These are phyloP conservation scores for Trichopria drosophilae DNA, from an alignment of 2,888 invertebrate genomes.

Conservation along the genomic window DNA sequence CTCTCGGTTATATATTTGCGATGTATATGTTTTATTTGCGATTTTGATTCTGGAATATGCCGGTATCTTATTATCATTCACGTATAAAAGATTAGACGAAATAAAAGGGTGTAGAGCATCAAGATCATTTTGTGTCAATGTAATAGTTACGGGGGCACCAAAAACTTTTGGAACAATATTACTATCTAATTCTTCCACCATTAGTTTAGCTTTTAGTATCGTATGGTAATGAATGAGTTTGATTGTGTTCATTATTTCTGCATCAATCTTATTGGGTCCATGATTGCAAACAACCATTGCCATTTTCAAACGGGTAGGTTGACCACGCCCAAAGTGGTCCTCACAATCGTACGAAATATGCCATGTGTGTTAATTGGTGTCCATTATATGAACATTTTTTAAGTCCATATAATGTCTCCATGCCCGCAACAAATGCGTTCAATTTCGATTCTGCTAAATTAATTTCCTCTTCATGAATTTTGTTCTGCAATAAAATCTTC, in stretches of 20 bases:
- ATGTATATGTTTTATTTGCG: neutral
- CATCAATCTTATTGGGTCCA: conserved; percentile 6
- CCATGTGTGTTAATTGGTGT: too few species aligned
- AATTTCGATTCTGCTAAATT: conserved; percentile 1
- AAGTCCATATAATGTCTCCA: too few species aligned
- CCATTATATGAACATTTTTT: too few species aligned
- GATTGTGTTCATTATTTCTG: conserved; percentile 16
- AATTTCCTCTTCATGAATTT: conserved; percentile 7
- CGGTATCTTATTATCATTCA: neutral
- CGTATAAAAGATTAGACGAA: too few species aligned
- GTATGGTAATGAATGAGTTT: conserved; percentile 9
- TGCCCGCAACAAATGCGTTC: conserved; percentile 2
- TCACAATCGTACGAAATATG: conserved; percentile 12
- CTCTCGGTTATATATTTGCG: conserved; percentile 3
- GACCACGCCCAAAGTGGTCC: conserved; percentile 24
- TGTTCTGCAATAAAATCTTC: conserved; percentile 5
- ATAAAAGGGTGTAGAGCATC: too few species aligned
- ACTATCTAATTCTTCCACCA: neutral
- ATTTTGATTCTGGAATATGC: neutral
- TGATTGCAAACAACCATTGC: conserved; percentile 16
- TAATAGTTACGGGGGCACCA: too few species aligned
- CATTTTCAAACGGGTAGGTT: conserved; percentile 23
- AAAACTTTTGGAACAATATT: too few species aligned
- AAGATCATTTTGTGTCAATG: too few species aligned
- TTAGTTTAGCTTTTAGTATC: conserved; percentile 8